phyloP scores from a whole-genome alignment of 1,140 invertebrate species.

The Babylonia areolata region DNA sequence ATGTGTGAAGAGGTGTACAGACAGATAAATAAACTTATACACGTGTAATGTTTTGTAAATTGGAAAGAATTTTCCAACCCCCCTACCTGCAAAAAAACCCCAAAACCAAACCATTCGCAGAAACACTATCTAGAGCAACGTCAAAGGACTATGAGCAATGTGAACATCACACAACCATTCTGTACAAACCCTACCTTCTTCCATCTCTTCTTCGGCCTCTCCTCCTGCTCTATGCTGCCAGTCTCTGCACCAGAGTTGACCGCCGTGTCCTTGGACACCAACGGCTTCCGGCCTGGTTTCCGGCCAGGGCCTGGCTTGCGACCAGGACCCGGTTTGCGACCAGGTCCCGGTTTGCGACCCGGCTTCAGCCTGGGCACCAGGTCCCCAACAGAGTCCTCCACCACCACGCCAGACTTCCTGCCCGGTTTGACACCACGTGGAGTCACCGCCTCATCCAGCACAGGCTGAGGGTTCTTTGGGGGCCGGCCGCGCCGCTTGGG shows the following conservation, averaged over 20 bases:
- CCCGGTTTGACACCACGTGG: neutral
- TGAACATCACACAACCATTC: too few species aligned
- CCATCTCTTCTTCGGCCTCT: neutral
- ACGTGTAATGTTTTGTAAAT: too few species aligned
- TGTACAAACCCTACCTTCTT: neutral
- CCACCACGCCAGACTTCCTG: neutral
- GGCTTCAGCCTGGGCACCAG: neutral
- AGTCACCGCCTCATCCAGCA: neutral
- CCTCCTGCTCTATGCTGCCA: neutral
- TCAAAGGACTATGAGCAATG: too few species aligned
- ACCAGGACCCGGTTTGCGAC: conserved; percentile 14
- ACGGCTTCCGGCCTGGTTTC: conserved; percentile 23
- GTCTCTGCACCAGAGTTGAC: conserved; percentile 14
- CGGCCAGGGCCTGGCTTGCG: conserved; percentile 21
- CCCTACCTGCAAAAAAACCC: too few species aligned
- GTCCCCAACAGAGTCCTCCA: neutral
- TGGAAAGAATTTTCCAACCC: too few species aligned
- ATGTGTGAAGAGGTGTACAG: too few species aligned
- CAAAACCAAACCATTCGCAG: too few species aligned
- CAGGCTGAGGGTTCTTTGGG: conserved; percentile 5
- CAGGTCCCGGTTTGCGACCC: conserved; percentile 17
- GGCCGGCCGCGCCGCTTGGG: conserved; percentile 35
- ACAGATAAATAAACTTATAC: too few species aligned
- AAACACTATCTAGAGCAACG: too few species aligned
- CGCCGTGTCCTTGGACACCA: conserved; percentile 16